phyloP scores from a whole-genome alignment of 2,888 invertebrate species.

The Orthosia cruda region DNA sequence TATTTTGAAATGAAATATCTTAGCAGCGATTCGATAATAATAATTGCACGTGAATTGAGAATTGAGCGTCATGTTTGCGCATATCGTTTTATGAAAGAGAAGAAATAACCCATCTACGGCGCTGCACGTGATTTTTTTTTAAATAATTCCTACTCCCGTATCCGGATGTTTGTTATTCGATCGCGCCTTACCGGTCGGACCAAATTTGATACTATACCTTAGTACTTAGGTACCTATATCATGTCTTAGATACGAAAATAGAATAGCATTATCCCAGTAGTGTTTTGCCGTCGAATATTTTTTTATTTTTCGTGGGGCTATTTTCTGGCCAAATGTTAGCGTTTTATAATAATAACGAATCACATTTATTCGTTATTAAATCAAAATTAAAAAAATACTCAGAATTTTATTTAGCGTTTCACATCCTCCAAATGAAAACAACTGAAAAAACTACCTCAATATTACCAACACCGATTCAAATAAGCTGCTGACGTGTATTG shows the following conservation, averaged over 20 bases:
- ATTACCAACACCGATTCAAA: constrained; percentile 38
- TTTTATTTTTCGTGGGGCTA: not conserved
- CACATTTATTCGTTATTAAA: not conserved
- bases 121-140: not conserved
- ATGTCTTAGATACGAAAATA: not conserved
- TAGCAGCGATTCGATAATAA: too few relatives aligned
- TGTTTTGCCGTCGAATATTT: not conserved
- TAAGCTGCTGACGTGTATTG: constrained; percentile 34
- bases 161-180: not conserved
- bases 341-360: not conserved
- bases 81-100: too few relatives aligned
- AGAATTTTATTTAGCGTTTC: not conserved
- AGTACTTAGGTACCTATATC: too few relatives aligned
- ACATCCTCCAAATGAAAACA: not conserved
- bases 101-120: too few relatives aligned
- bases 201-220: too few relatives aligned
- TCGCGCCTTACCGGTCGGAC: not conserved
- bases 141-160: not conserved
- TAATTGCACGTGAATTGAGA: too few relatives aligned
- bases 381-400: constrained; percentile 6
- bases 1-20: not conserved
- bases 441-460: constrained; percentile 29
- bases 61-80: too few relatives aligned
- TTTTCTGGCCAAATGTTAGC: not conserved
- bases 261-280: not conserved